Evolutionary conservation across 2,113 vertebrate species (phyloP).

Genomic region (Catharus bicknelli): DNA sequence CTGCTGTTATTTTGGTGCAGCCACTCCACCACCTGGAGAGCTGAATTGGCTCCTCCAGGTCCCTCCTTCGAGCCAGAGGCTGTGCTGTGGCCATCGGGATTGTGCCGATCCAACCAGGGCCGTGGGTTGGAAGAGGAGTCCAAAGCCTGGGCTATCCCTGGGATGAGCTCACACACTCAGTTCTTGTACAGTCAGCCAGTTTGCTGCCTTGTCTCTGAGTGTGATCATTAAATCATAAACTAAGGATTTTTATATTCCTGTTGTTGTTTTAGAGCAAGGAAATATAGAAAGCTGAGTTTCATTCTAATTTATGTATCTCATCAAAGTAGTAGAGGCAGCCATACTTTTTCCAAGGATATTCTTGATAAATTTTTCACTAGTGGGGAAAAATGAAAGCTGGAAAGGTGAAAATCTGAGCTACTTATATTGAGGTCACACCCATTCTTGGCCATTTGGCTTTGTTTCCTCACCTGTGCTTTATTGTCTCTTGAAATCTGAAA

Average conservation of each 20-base stretch:
- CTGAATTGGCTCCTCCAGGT: background rate
- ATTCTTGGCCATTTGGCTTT: background rate
- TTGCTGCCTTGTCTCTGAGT: background rate
- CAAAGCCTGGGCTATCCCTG: background rate
- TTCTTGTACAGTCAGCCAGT: background rate
- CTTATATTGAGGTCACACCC: background rate
- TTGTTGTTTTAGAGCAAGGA: background rate
- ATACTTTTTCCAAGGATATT: background rate
- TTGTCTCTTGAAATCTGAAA: background rate
- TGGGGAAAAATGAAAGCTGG: background rate
- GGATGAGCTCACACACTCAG: background rate
- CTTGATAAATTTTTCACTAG: background rate
- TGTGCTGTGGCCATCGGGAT: background rate
- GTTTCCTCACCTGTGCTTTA: background rate
- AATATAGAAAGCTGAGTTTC: background rate
- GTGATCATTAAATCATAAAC: background rate
- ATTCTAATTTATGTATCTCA: background rate
- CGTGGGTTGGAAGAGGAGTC: rapidly evolving
- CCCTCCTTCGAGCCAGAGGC: background rate
- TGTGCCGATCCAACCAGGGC: rapidly evolving
- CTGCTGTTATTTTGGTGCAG: background rate
- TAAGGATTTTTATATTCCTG: background rate
- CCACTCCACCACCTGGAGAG: rapidly evolving
- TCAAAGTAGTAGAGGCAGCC: background rate
- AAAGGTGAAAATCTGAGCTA: background rate